Evolutionary conservation across 1,140 invertebrate genomes (phyloP).

Genomic region (Papilio machaon): DNA sequence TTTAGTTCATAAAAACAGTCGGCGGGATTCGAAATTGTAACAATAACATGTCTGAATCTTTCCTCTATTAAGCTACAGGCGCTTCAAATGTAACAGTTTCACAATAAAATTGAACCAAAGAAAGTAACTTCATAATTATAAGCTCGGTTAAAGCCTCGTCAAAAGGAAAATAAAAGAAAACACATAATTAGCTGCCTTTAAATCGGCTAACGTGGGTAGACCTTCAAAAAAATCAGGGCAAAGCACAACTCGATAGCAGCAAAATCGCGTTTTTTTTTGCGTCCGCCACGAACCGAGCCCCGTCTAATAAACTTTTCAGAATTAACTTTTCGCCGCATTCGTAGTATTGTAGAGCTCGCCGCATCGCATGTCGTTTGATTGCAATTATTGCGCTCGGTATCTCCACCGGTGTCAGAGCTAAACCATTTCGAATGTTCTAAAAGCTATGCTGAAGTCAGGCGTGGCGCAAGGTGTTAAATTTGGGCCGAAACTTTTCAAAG

Average conservation of each 20-base stretch:
- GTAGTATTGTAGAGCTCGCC: constrained; percentile 30
- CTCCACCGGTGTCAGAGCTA: constrained; percentile 37
- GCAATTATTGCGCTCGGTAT: constrained; percentile 39
- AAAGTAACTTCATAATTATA: constrained; percentile 28
- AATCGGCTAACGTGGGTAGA: constrained; percentile 25
- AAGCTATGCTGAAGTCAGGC: constrained; percentile 19
- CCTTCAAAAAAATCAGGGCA: constrained; percentile 37
- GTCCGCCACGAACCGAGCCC: constrained; percentile 20
- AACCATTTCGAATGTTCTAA: constrained; percentile 21
- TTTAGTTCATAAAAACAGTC: no score
- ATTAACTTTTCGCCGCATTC: constrained; percentile 34
- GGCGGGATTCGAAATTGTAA: no score
- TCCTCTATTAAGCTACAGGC: no score
- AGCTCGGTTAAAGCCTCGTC: neutral
- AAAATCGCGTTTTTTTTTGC: constrained; percentile 32
- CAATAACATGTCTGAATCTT: neutral
- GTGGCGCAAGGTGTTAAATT: constrained; percentile 35
- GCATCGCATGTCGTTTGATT: constrained; percentile 39
- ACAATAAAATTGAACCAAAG: neutral
- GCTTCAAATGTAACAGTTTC: neutral
- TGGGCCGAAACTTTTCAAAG: constrained; percentile 31
- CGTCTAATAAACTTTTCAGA: constrained; percentile 39
- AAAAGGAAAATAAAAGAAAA: constrained; percentile 28
- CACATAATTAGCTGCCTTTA: constrained; percentile 28
- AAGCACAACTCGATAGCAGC: constrained; percentile 32